Percentiles rank a stretch among this genome's conserved stretches.
phyloP scores from a whole-genome alignment of 1,140 invertebrate species.

The Drosophila nebulosa region DNA sequence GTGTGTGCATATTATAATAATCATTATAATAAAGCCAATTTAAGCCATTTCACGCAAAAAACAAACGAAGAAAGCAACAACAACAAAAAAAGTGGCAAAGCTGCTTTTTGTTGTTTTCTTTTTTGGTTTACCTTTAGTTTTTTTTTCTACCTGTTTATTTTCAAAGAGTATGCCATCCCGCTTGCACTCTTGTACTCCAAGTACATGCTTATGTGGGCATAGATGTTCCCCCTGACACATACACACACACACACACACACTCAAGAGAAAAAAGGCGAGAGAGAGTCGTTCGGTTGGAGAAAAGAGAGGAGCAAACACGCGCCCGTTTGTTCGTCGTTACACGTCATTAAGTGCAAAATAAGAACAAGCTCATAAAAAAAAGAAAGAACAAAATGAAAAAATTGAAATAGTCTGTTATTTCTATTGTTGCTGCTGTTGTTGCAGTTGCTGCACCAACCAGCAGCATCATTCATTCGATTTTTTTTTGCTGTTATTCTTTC shows the following conservation, averaged over 20 bases:
- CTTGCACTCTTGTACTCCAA: constrained; percentile 42
- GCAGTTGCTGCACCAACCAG: constrained; percentile 12
- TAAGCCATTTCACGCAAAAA: constrained; percentile 33
- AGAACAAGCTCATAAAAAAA: constrained; percentile 65
- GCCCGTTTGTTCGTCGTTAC: constrained; percentile 52
- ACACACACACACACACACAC: constrained; percentile 7
- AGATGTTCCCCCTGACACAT: neutral
- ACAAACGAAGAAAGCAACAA: constrained; percentile 9
- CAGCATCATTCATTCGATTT: constrained; percentile 28
- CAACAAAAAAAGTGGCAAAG: constrained; percentile 64
- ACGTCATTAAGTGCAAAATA: constrained; percentile 77
- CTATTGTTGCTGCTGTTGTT: constrained; percentile 15
- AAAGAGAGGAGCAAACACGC: constrained; percentile 39
- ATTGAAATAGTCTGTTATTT: constrained; percentile 27
- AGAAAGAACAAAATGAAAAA: constrained; percentile 31
- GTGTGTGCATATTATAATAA: neutral
- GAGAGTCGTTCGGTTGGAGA: too few species aligned
- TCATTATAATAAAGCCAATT: constrained; percentile 17
- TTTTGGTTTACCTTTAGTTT: constrained; percentile 46
- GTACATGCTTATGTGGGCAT: constrained; percentile 27
- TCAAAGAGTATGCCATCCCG: constrained; percentile 46
- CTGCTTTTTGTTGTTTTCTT: constrained; percentile 64
- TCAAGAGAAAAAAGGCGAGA: neutral
- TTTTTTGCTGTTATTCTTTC: constrained; percentile 27
- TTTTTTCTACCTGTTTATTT: constrained; percentile 70